Evolutionary conservation across 2,797 vertebrate species (phyloP).

Genomic region (Sylvia borin): DNA sequence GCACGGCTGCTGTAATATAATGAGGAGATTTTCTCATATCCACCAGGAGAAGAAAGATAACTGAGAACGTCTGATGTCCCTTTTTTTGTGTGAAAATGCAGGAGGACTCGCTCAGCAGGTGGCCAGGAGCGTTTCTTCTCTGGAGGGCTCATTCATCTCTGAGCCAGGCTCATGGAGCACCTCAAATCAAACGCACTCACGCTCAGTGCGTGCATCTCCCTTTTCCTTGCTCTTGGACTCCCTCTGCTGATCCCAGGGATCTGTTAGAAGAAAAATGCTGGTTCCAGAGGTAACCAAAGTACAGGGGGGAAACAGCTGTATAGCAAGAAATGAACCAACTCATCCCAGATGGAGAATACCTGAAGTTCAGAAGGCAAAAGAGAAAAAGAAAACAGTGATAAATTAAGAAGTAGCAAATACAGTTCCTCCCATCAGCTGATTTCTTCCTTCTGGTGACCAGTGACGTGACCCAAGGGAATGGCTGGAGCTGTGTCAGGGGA

Average conservation of each 20-base stretch:
- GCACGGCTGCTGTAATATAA: not conserved
- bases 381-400: not conserved
- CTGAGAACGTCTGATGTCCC: not conserved
- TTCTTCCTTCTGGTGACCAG: not conserved
- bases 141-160: not conserved
- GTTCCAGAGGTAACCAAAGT: not conserved
- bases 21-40: not conserved
- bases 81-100: not conserved
- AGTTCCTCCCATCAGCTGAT: not conserved
- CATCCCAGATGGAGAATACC: not conserved
- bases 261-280: not conserved
- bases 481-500: not conserved
- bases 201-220: not conserved
- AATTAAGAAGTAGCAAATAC: not conserved
- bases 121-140: not conserved
- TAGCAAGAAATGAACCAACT: not conserved
- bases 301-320: not conserved
- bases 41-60: not conserved
- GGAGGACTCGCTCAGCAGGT: not conserved
- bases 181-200: not conserved
- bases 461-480: not conserved
- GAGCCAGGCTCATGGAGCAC: not conserved
- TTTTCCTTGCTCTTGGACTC: slow-evolving; percentile 56
- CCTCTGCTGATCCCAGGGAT: slow-evolving; percentile 44
- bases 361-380: not conserved